Base-by-base conservation (phyloP, 2,113 vertebrate genomes). In the Ondatra zibethicus region DNA sequence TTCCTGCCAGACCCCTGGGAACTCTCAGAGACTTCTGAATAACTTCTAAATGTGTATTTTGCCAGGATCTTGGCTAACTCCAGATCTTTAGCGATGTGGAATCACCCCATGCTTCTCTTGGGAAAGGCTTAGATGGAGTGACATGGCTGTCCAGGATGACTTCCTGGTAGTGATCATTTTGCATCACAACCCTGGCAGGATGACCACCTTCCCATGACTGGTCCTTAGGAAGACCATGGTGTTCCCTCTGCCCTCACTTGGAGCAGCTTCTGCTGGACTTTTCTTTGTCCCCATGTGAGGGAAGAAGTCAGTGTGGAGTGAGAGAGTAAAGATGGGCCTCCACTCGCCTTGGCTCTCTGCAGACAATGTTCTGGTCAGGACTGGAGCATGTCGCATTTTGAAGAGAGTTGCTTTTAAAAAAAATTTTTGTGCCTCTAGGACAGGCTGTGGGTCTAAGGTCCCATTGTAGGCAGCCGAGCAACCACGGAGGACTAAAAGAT, bases 171-270 rank as follows among this genome's bases (percentile, higher is more conserved):
- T 27, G 23, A 52, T 8, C 55, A 9, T 29, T 85, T 21, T 47
- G 50, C 33, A 0, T 80, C 68, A 12, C 8, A 25, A 9, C 4
- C 1, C 25, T 70, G 17, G 76, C 61, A 76, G 31, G 39, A 14
- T 14, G 23, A 17, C 47, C 19, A 0, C 2, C 23, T 81, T 58
- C 73, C 7, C 13, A 31, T 42, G 52, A 1, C 11, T 12, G 33
- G 29, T 42, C 55, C 39, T 92, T 52, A 76, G 61, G n/a, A 13
- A 29, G 16, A 21, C 70, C 0, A 1, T 11, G 7, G 45, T 33
- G 7, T n/a, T 16, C 6, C 0, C 0, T 0, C 42, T 33, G 70
- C 84, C 0, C 2, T 78, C 17, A 2, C n/a, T 68, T 66, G 1
- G 11, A n/a, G 7, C 29, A 52, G 55, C 36, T 1, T 16, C 50